Evolutionary conservation across 2,113 vertebrate genomes (phyloP).

Genomic region (Cariama cristata): DNA sequence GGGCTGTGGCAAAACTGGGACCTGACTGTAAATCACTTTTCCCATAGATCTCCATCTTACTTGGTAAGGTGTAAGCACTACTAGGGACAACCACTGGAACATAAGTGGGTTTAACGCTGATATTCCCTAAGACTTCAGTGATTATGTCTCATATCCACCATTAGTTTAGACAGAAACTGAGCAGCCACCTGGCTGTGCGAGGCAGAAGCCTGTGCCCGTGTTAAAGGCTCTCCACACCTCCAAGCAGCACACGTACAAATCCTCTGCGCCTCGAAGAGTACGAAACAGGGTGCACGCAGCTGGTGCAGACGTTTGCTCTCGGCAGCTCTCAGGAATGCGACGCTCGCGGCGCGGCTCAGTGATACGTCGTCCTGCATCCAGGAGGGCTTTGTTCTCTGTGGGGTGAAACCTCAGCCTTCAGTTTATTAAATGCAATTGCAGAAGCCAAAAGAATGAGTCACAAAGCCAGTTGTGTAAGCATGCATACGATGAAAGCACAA

Average conservation of each 20-base stretch:
- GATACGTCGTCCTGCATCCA: not conserved
- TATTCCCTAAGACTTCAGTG: not conserved
- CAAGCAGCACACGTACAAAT: not conserved
- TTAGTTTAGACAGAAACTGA: not conserved
- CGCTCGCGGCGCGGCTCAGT: fast-evolving
- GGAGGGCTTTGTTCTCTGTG: conserved; percentile 44
- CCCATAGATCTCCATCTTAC: not conserved
- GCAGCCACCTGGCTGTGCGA: fast-evolving
- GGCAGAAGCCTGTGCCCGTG: not conserved
- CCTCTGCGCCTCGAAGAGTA: not conserved
- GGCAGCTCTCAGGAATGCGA: not conserved
- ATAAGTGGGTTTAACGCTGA: not conserved
- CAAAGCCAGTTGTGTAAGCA: conserved; percentile 14
- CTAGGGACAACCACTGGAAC: not conserved
- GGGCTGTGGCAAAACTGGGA: not conserved
- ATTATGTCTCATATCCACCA: not conserved
- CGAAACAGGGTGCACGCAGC: fast-evolving
- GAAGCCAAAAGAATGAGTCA: conserved; percentile 17
- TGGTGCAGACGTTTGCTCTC: not conserved
- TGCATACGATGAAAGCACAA: not conserved
- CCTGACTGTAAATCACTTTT: not conserved
- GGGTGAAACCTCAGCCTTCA: conserved; percentile 40
- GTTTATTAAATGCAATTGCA: not conserved
- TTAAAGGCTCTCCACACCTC: not conserved
- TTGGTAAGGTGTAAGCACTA: not conserved